Base-by-base conservation (phyloP, 2,888 invertebrate genomes). In the Amblyteles armatorius region DNA sequence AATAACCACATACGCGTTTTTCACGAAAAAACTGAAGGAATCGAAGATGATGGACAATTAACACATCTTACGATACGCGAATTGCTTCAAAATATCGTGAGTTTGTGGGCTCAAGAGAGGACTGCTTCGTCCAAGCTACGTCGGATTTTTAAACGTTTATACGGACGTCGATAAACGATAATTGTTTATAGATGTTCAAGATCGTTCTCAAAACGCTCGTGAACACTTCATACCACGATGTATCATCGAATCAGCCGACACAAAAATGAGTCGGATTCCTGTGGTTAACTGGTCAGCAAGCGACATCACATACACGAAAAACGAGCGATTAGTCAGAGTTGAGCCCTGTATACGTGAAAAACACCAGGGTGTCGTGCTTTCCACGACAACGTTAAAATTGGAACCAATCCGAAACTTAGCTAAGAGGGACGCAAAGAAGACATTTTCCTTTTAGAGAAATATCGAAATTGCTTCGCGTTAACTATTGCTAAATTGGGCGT, bases 401-500 rank as follows among this genome's bases (percentile, higher is more conserved):
- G 16, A 4, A 63, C 33, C 33, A 63, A 63, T 63, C 29, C 13
- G 16, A 16, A 63, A 63, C 9, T 63, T 3, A 63, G 63, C 3
- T 33, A 29, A 63, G 16, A 11, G 33, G 11, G 33, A 55, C 6
- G 65, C 48, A 11, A 16, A 68, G 26, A 87, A 82, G 83, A 87
- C 1, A 50, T 36, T 7, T 3, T 2, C 11, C 22, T 80, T 1
- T 40, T 76, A n/a, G 77, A 82, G 33, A 22, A 63, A 16, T 77
- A 71, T 50, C 77, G 77, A 13, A n/a, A 60, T 4, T 36, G 44
- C 3, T 57, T 77, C 1, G 57, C 74, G 13, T 19, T 80, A 19
- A 55, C 13, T 13, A 13, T 48, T 16, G 0, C 13, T 4, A 48
- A 68, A 26, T 16, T 68, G 26, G 68, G 26, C 1, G 22, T 3